A percentile compares a stretch with the other conserved stretches of the same genome.
phyloP scores from a whole-genome alignment of 2,797 vertebrate genomes.

The Gambusia yucatana region DNA sequence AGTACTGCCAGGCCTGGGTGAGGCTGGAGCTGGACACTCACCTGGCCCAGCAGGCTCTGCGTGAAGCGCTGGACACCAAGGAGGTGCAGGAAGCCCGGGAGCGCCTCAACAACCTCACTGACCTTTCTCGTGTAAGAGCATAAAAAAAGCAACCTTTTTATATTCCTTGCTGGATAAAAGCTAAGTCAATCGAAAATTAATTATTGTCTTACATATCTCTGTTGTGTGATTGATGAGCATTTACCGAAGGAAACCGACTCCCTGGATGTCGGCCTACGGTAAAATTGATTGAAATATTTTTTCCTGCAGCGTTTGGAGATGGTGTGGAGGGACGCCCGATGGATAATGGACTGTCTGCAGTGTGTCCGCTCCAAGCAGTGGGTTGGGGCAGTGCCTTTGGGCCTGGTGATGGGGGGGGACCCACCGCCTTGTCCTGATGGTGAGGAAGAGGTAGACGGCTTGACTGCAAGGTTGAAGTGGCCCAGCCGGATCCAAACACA shows the following conservation, averaged over 20 bases:
- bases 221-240: neutral
- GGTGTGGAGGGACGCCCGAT: conserved; percentile 79
- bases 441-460: conserved; percentile 62
- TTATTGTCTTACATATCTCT: neutral
- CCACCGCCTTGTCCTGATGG: conserved; percentile 65
- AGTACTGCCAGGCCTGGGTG: conserved; percentile 83
- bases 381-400: conserved; percentile 77
- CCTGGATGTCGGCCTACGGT: neutral
- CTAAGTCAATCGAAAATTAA: neutral
- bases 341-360: conserved; percentile 84
- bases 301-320: conserved; percentile 71
- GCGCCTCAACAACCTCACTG: conserved; percentile 70
- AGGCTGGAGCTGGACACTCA: conserved; percentile 81
- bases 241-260: neutral
- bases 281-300: conserved; percentile 6
- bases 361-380: conserved; percentile 80
- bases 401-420: conserved; percentile 80
- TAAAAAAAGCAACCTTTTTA: neutral
- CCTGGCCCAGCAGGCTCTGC: conserved; percentile 81
- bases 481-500: conserved; percentile 52
- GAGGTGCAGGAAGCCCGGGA: conserved; percentile 79
- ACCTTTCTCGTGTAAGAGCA: conserved; percentile 69
- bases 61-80: conserved; percentile 81
- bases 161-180: neutral
- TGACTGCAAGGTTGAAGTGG: conserved; percentile 62